Conservation (phyloP, 2,888 invertebrate genomes). For the Drosophila atripex region DNA sequence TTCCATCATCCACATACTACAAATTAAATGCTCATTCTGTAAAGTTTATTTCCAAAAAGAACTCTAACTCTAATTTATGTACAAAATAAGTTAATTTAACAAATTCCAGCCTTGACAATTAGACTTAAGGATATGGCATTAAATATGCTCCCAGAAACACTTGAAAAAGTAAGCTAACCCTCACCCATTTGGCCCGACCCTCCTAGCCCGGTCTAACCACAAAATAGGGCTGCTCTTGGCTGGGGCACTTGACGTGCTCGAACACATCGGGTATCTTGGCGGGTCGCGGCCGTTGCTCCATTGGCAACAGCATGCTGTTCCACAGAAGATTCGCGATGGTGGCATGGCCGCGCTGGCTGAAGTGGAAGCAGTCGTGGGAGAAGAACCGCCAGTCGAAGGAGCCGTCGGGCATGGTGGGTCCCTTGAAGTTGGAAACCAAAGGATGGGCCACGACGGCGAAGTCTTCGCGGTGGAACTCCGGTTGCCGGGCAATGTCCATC, state of each 20-base stretch:
- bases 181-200: background rate
- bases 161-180: constrained; percentile 4
- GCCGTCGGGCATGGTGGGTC: constrained; percentile 83
- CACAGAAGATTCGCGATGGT: constrained; percentile 85
- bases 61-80: background rate
- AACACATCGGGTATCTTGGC: constrained; percentile 38
- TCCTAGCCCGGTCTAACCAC: constrained; percentile 69
- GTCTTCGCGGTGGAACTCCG: constrained; percentile 83
- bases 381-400: constrained; percentile 84
- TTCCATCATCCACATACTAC: too few species aligned
- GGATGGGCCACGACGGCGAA: constrained; percentile 86
- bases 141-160: background rate
- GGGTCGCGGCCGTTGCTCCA: constrained; percentile 80
- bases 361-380: constrained; percentile 87
- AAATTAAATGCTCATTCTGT: too few species aligned
- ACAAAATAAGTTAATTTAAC: background rate
- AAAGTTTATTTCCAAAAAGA: background rate
- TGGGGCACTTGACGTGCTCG: constrained; percentile 78
- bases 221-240: constrained; percentile 77
- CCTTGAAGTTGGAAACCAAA: constrained; percentile 63
- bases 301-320: constrained; percentile 85
- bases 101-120: background rate
- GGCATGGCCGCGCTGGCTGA: constrained; percentile 86
- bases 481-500: constrained; percentile 83
- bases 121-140: background rate